Base-by-base conservation (phyloP, 2,113 vertebrate genomes). In the Psilopsiagon aymara region DNA sequence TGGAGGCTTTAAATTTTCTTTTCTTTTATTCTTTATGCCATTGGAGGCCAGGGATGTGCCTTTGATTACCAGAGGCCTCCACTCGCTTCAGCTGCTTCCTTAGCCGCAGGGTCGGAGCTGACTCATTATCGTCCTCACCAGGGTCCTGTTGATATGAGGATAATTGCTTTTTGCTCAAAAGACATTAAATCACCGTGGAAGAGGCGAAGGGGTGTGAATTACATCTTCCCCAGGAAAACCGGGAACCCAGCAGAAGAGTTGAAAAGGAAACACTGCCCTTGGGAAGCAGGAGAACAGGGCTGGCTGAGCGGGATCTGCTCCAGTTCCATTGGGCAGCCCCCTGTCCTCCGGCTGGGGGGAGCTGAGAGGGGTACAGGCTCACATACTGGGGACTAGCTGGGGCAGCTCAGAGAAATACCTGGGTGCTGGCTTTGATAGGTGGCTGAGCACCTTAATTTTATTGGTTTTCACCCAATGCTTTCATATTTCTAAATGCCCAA, bases 131-230 rank as follows among this genome's bases (percentile, higher is more conserved):
- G 19, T 94, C 82, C 80, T 90, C 11, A 1, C 60, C 66, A 21
- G 94, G 86, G 95, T 94, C 92, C 86, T 94, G 85, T 97, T 96
- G 94, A 83, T 95, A 93, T 4, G 88, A 51, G 62, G 85, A 86
- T 95, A 95, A 96, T 97, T 97, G 96, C 92, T 97, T 98, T 90
- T 96, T 96, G 80, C 95, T 97, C 94, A 77, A 86, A 97, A 95
- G 84, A 74, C 71, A 80, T 94, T 93, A 93, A 94, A 79, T 96
- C 95, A 95, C 84, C 3, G 0, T 0, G 23, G 96, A 96, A 94
- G 92, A 83, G 95, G 70, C 43, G 12, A 88, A 86, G 68, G 95
- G 75, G 86, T 94, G 75, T 87, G 91, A 96, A 92, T 95, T 90
- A 71, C 88, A 35, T 85, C 90, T 96, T 88, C 33, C 62, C 82